Evolutionary conservation across 2,888 invertebrate species (phyloP).

Genomic region (Panzeria rudis): DNA sequence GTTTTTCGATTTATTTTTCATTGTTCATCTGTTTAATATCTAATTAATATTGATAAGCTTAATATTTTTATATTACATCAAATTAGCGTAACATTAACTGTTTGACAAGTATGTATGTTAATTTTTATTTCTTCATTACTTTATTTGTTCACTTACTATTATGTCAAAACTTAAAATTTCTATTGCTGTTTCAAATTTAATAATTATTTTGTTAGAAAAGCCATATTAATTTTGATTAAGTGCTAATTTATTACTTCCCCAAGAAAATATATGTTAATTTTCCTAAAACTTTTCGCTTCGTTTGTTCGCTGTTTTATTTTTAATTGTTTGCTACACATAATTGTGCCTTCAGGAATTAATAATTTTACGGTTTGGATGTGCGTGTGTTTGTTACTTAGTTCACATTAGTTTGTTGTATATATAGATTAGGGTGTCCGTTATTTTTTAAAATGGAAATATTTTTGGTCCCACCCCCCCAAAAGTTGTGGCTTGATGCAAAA

Average conservation of each 20-base stretch:
- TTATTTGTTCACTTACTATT: background rate
- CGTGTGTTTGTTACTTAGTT: background rate
- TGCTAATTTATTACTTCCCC: conserved; percentile 75
- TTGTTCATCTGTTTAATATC: background rate
- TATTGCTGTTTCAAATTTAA: background rate
- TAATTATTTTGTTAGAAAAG: background rate
- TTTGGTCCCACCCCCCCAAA: too few species aligned
- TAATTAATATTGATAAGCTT: background rate
- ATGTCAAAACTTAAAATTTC: background rate
- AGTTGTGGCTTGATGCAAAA: too few species aligned
- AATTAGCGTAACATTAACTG: background rate
- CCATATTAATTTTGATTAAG: conserved; percentile 59
- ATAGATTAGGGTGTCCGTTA: background rate
- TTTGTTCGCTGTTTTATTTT: conserved; percentile 15
- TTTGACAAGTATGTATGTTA: background rate
- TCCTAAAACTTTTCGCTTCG: conserved; percentile 13
- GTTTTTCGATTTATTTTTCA: background rate
- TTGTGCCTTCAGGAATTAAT: conserved; percentile 43
- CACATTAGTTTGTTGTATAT: background rate
- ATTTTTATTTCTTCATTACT: background rate
- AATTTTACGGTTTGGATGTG: conserved; percentile 18
- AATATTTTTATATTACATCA: background rate
- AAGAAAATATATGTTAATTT: background rate
- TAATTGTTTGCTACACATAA: conserved; percentile 63
- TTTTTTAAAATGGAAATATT: too few species aligned